These are phyloP conservation scores for Ectemnius continuus DNA, from an alignment of 2,888 invertebrate species.

Conservation along the genomic window DNA sequence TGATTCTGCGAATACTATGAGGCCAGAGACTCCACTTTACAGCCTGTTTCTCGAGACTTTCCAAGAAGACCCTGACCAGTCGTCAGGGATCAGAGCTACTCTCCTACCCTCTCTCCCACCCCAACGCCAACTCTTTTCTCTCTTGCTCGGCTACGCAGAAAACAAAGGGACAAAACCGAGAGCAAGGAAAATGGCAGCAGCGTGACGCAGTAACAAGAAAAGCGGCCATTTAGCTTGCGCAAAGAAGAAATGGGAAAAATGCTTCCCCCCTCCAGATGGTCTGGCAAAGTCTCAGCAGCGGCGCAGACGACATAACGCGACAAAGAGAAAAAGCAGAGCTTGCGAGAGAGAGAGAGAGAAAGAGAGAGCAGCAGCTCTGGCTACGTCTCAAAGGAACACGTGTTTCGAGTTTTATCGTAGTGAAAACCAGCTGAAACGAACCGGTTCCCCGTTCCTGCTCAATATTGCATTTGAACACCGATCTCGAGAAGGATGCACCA, in stretches of 20 bases:
- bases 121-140: background rate
- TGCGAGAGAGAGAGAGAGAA: conserved; percentile 30
- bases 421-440: conserved; percentile 51
- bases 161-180: background rate
- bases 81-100: too few relatives aligned
- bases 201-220: background rate
- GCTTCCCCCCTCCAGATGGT: too few relatives aligned
- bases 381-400: conserved; percentile 43
- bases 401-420: conserved; percentile 46
- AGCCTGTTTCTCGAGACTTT: background rate
- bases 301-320: background rate
- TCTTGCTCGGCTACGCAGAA: background rate
- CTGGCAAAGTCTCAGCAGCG: background rate
- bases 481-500: conserved; percentile 33
- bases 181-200: background rate
- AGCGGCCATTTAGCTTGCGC: too few relatives aligned
- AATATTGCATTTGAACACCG: conserved; percentile 26
- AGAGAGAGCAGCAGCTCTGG: conserved; percentile 29
- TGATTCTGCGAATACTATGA: background rate
- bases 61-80: background rate
- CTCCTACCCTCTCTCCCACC: too few relatives aligned
- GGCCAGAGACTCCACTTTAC: too few relatives aligned
- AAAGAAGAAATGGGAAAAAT: too few relatives aligned
- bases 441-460: conserved; percentile 52
- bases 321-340: conserved; percentile 17